Evolutionary conservation across 2,797 vertebrate species (phyloP).

Genomic region (Aphelocoma californica): DNA sequence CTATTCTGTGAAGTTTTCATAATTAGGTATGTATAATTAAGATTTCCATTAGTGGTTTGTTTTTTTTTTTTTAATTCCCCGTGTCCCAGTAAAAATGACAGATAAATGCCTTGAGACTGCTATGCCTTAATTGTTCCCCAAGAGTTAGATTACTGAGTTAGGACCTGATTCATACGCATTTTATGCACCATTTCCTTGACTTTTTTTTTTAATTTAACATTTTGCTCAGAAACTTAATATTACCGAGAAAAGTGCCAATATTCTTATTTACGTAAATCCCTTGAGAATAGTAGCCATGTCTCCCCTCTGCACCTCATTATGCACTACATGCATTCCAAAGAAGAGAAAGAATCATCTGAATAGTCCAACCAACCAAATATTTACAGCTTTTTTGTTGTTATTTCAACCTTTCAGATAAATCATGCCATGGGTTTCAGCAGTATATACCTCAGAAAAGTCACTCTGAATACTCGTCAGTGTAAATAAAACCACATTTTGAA

Average conservation of each 20-base stretch:
- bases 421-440: neutral
- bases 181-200: slow-evolving; percentile 56
- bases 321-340: neutral
- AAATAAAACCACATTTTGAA: neutral
- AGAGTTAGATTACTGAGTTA: slow-evolving; percentile 61
- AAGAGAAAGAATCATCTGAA: neutral
- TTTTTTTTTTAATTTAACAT: slow-evolving; percentile 6
- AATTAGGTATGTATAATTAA: slow-evolving; percentile 69
- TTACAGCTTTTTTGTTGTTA: neutral
- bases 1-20: slow-evolving; percentile 36
- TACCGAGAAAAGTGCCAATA: slow-evolving; percentile 31
- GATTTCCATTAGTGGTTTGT: slow-evolving; percentile 34
- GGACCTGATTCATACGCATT: slow-evolving; percentile 49
- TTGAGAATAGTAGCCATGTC: neutral
- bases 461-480: neutral
- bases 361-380: neutral
- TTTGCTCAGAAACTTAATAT: slow-evolving; percentile 37
- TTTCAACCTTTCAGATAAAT: slow-evolving; percentile 2
- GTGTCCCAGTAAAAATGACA: slow-evolving; percentile 64
- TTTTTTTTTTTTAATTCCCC: slow-evolving; percentile 9
- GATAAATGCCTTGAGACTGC: slow-evolving; percentile 52
- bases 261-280: slow-evolving; percentile 33
- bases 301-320: slow-evolving; percentile 23
- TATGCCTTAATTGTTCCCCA: slow-evolving; percentile 61
- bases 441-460: neutral